These are phyloP conservation scores for Nasonia vitripennis DNA, from an alignment of 1,140 invertebrate genomes.

Conservation along the genomic window DNA sequence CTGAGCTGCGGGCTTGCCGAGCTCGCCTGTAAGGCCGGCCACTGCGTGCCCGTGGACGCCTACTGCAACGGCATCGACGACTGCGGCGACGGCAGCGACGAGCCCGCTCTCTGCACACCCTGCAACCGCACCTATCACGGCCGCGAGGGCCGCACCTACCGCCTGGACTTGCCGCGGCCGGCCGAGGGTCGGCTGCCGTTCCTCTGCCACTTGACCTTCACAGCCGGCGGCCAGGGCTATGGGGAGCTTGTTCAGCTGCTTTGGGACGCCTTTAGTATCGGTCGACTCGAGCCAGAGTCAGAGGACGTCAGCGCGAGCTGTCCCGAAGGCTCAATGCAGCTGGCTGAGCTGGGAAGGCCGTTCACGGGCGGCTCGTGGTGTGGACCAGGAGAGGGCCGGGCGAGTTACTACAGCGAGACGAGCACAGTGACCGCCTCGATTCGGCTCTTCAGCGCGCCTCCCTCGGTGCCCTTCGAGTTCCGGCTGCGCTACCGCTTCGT, in stretches of 20 bases:
- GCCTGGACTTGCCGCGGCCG: conserved; percentile 81
- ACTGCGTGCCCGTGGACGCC: conserved; percentile 87
- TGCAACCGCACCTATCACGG: conserved; percentile 93
- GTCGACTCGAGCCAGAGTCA: conserved; percentile 79
- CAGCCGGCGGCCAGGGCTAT: conserved; percentile 87
- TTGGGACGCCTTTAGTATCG: conserved; percentile 89
- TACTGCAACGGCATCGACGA: conserved; percentile 90
- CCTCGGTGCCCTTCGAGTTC: conserved; percentile 83
- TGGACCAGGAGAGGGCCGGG: conserved; percentile 82
- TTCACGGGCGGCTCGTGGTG: conserved; percentile 91
- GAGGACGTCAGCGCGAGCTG: conserved; percentile 80
- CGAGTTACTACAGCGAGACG: conserved; percentile 91
- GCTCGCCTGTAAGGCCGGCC: conserved; percentile 85
- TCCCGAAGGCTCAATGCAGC: conserved; percentile 88
- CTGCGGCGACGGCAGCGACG: conserved; percentile 89
- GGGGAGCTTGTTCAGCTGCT: conserved; percentile 90
- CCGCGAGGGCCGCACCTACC: conserved; percentile 88
- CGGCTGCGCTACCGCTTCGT: conserved; percentile 87
- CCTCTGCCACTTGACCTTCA: conserved; percentile 91
- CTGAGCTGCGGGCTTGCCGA: conserved; percentile 85
- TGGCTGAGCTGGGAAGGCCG: conserved; percentile 86
- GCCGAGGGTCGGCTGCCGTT: conserved; percentile 85
- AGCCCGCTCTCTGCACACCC: conserved; percentile 87
- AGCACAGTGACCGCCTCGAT: conserved; percentile 87
- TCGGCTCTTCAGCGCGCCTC: conserved; percentile 81